A percentile compares a stretch with the other conserved stretches of the same genome.
These are phyloP conservation scores for Trachelipus rathkii DNA, from an alignment of 1,140 invertebrate genomes.

Conservation along the genomic window DNA sequence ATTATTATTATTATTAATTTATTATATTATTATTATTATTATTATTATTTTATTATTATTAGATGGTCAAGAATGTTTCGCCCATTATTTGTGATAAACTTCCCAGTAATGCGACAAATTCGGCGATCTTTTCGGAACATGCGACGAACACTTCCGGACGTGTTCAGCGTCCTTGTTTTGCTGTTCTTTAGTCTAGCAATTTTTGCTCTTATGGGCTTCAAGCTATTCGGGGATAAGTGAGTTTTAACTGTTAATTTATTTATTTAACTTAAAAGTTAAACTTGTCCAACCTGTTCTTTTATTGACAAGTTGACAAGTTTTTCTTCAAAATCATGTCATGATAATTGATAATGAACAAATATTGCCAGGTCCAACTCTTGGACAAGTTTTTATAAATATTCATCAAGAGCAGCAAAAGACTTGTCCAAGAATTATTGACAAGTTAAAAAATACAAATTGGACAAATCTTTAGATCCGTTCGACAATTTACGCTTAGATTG, in stretches of 20 bases:
- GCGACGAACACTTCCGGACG: slow-evolving; percentile 55
- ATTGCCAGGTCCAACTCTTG: too few species aligned
- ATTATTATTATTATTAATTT: too few species aligned
- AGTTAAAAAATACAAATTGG: too few species aligned
- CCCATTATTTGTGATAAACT: slow-evolving; percentile 56
- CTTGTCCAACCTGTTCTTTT: background rate
- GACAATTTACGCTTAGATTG: too few species aligned
- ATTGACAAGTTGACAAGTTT: background rate
- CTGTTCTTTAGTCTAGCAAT: slow-evolving; percentile 54
- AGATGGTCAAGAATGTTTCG: slow-evolving; percentile 54
- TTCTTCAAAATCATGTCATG: background rate
- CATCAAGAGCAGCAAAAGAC: too few species aligned
- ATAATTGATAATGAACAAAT: background rate
- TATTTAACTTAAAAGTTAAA: too few species aligned
- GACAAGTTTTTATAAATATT: background rate
- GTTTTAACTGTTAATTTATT: too few species aligned
- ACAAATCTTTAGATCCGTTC: too few species aligned
- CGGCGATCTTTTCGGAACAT: slow-evolving; percentile 57
- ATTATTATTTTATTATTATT: too few species aligned
- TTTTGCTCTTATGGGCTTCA: slow-evolving; percentile 55
- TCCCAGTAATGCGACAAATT: slow-evolving; percentile 56
- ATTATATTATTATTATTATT: too few species aligned
- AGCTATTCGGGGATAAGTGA: slow-evolving; percentile 53
- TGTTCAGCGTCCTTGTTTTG: slow-evolving; percentile 55
- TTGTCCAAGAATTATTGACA: too few species aligned